Conservation (phyloP, 2,113 vertebrate genomes). For the Charadrius vociferus region DNA sequence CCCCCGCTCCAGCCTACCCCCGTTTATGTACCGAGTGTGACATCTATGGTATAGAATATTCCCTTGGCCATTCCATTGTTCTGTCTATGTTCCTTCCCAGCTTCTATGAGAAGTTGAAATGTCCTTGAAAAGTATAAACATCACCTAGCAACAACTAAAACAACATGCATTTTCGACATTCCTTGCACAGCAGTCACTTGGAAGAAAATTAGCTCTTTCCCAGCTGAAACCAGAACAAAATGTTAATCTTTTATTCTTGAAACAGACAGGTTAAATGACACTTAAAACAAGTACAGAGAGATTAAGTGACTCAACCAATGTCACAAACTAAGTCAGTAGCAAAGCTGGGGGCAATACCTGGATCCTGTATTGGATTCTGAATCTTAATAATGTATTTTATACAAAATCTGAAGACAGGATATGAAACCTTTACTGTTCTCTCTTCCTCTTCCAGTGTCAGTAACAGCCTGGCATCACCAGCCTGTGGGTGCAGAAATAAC, state of each 20-base stretch:
- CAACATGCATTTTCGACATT: not conserved
- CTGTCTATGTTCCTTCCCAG: not conserved
- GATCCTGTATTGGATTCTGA: not conserved
- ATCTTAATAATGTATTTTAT: not conserved
- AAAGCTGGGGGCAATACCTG: not conserved
- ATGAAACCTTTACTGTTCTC: not conserved
- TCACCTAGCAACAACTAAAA: not conserved
- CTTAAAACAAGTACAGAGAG: not conserved
- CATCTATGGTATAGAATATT: not conserved
- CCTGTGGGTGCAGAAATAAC: not conserved
- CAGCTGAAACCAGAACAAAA: not conserved
- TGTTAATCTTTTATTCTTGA: not conserved
- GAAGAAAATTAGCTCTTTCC: not conserved
- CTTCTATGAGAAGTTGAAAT: not conserved
- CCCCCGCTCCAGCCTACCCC: not conserved
- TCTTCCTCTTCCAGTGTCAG: not conserved
- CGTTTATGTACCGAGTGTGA: no score
- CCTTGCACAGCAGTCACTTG: not conserved
- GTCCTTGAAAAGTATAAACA: not conserved
- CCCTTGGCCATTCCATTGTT: not conserved
- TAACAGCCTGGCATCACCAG: not conserved
- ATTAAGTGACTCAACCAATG: not conserved
- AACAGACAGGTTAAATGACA: not conserved
- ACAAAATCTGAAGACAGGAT: not conserved
- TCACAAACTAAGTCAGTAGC: not conserved